Evolutionary conservation across 2,888 invertebrate genomes (phyloP).

Genomic region (Caenorhabditis auriculariae): DNA sequence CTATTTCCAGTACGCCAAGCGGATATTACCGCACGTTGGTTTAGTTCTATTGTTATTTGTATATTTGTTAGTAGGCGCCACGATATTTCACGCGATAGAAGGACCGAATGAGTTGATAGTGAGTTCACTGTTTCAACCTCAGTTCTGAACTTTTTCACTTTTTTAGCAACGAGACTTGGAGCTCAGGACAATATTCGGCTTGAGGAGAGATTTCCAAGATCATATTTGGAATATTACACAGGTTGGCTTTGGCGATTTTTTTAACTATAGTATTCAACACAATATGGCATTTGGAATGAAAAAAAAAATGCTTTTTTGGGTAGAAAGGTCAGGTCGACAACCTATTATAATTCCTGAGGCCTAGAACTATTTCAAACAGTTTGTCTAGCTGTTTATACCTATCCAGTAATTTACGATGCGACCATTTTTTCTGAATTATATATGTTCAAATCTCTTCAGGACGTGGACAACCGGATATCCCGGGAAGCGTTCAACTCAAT

Average conservation of each 20-base stretch:
- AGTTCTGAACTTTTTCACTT: background rate
- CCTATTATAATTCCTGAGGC: too few species aligned
- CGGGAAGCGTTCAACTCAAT: constrained; percentile 59
- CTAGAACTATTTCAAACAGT: too few species aligned
- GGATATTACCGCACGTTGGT: constrained; percentile 63
- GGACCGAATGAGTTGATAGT: constrained; percentile 59
- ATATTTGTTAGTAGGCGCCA: constrained; percentile 61
- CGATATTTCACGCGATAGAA: constrained; percentile 58
- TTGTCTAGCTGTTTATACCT: too few species aligned
- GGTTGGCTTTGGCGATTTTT: constrained; percentile 1
- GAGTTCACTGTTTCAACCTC: constrained; percentile 3
- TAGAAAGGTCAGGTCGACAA: too few species aligned
- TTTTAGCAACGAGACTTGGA: constrained; percentile 55
- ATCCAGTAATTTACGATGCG: too few species aligned
- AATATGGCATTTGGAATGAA: background rate
- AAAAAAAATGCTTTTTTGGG: constrained; percentile 1
- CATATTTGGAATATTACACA: constrained; percentile 63
- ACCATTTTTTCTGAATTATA: too few species aligned
- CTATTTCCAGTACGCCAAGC: constrained; percentile 46
- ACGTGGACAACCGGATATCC: constrained; percentile 55
- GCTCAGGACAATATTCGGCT: constrained; percentile 49
- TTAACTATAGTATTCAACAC: background rate
- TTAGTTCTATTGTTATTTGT: constrained; percentile 57
- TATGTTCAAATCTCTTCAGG: constrained; percentile 15
- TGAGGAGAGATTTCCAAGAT: constrained; percentile 58